Conservation (phyloP, 2,888 invertebrate genomes). For the Tetragonula carbonaria region DNA sequence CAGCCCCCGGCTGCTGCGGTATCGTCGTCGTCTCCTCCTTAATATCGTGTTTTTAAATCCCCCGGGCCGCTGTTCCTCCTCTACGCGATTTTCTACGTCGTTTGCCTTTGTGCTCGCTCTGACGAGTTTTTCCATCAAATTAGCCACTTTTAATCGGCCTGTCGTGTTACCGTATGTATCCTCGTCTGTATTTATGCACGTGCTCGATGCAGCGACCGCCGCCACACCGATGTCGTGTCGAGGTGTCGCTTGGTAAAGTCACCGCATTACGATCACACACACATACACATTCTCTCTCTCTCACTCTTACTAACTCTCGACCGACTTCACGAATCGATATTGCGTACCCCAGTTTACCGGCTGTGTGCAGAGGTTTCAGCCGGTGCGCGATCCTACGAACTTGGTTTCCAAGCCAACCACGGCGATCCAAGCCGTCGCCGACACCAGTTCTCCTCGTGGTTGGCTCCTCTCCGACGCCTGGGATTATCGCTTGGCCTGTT, state of each 20-base stretch:
- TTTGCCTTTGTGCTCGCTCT: constrained; percentile 33
- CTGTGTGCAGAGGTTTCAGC: constrained; percentile 18
- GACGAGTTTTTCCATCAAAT: constrained; percentile 61
- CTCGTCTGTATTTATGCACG: constrained; percentile 56
- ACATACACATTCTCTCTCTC: background rate
- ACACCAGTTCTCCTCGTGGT: constrained; percentile 9
- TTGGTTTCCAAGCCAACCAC: constrained; percentile 58
- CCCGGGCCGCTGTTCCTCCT: background rate
- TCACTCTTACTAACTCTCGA: background rate
- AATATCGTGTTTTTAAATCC: constrained; percentile 37
- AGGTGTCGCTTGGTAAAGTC: background rate
- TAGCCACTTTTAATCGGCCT: constrained; percentile 60
- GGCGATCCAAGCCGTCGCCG: background rate
- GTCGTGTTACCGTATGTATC: constrained; percentile 23
- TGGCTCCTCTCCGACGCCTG: background rate
- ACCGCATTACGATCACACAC: constrained; percentile 30
- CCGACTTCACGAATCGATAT: constrained; percentile 63
- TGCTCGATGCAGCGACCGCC: constrained; percentile 41
- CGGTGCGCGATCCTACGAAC: constrained; percentile 48
- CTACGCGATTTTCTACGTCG: constrained; percentile 38
- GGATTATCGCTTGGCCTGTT: constrained; percentile 3
- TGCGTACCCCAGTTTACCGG: constrained; percentile 64
- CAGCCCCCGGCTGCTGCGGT: background rate
- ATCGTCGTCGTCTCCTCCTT: constrained; percentile 13
- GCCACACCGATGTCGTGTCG: background rate